Evolutionary conservation across 2,797 vertebrate genomes (phyloP).

Genomic region (Enteromius mattozi): DNA sequence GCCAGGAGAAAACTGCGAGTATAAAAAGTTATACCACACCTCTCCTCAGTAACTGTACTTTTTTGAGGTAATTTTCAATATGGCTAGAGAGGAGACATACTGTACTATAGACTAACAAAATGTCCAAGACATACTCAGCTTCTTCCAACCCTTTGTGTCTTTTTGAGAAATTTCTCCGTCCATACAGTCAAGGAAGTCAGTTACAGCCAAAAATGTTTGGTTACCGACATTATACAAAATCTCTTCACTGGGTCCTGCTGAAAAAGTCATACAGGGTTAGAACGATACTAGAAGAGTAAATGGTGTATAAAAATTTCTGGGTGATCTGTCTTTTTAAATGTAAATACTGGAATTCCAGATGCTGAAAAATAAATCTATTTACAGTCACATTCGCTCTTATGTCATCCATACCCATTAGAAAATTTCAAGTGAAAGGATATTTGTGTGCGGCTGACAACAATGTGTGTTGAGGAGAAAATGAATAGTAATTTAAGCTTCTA

Average conservation of each 20-base stretch:
- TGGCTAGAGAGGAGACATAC: not conserved
- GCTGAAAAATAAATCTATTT: not conserved
- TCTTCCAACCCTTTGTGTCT: not conserved
- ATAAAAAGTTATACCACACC: not conserved
- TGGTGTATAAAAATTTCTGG: not conserved
- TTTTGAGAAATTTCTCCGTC: not conserved
- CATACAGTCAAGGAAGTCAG: not conserved
- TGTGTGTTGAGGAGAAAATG: constrained; percentile 1
- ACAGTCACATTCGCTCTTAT: not conserved
- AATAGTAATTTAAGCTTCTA: constrained; percentile 8
- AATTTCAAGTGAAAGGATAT: not conserved
- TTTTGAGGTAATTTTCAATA: not conserved
- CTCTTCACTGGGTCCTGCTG: not conserved
- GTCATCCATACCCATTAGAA: not conserved
- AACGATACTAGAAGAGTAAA: not conserved
- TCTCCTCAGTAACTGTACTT: not conserved
- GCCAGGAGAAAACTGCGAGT: not conserved
- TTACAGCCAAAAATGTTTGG: not conserved
- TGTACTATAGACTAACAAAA: not conserved
- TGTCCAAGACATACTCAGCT: not conserved
- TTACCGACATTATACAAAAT: not conserved
- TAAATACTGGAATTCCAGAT: not conserved
- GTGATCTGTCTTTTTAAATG: not conserved
- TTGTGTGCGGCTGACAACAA: not conserved
- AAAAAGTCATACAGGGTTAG: not conserved